Base-by-base conservation (phyloP, 2,797 vertebrate genomes). In the Halcyon leucocephala region DNA sequence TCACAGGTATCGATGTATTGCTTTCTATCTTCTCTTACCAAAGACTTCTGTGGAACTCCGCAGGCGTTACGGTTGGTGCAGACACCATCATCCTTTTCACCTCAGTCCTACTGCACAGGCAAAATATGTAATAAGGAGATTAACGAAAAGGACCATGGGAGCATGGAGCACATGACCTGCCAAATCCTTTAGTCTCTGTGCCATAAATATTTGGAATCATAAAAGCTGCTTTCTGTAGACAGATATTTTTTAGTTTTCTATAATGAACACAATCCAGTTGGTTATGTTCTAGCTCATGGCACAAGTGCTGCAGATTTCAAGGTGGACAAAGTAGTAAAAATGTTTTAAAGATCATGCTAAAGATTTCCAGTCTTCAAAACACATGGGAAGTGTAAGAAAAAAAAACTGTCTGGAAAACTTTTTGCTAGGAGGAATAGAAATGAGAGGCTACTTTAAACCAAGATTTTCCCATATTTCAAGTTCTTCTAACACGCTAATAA, bases 1-100 rank as follows among this genome's bases (percentile, higher is more conserved):
- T 83, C 87, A 79, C 92, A 92, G 72, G 83, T 90, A 82, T 79
- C 79, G 26, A 83, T 81, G 39, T 61, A 48, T 87, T 88, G 42
- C 82, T 91, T 88, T 88, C 65, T 61, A 48, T 33, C 86, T 83
- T 42, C 57, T 72, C 91, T 54, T 51, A 65, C 33, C 92, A 78
- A 73, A 74, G 57, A 58, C 66, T 74, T 76, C 20, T 35, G 51
- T 72, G 58, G 57, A 72, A 54, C 79, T 61, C 37, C 17, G 52
- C 66, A 82, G 81, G 24, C 66, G 82, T 90, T 65, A n/a, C 4
- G 17, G 12, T 39, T 87, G 74, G 51, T 7, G 14, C 31, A 92
- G 79, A 58, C 33, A 31, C 28, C 77, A 39, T 61, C 35, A 35
- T 58, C 69, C 49, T 92, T 88, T 86, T 41, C 44, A 12, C 5